phyloP scores from a whole-genome alignment of 2,888 invertebrate species.

The Mesoligia furuncula region DNA sequence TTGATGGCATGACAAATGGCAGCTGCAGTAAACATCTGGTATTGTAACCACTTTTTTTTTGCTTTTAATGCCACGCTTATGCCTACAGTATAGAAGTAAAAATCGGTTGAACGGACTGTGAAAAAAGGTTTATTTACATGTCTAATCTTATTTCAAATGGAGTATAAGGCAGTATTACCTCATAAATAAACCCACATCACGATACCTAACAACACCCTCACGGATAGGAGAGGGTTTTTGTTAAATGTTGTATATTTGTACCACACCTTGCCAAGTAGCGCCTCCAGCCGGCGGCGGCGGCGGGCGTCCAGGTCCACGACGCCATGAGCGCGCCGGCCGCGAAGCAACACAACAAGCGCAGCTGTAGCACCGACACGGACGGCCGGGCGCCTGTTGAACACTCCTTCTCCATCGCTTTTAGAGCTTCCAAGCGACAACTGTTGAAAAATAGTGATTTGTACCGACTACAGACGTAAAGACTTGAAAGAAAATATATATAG shows the following conservation, averaged over 20 bases:
- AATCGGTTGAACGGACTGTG: too few relatives aligned
- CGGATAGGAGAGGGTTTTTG: neutral
- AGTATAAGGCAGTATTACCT: neutral
- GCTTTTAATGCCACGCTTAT: too few relatives aligned
- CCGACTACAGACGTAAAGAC: neutral
- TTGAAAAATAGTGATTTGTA: neutral
- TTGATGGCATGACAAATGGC: too few relatives aligned
- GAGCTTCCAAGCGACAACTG: slow-evolving; percentile 82
- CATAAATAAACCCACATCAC: neutral
- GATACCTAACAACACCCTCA: neutral
- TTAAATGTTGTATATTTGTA: slow-evolving; percentile 12
- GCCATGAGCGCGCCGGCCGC: slow-evolving; percentile 96
- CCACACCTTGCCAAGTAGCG: slow-evolving; percentile 94
- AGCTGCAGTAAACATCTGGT: too few relatives aligned
- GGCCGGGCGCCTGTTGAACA: slow-evolving; percentile 94
- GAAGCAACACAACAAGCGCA: slow-evolving; percentile 95
- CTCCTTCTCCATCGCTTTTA: slow-evolving; percentile 72
- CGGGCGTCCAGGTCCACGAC: slow-evolving; percentile 98
- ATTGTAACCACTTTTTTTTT: too few relatives aligned
- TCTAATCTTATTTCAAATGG: too few relatives aligned
- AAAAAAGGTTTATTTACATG: too few relatives aligned
- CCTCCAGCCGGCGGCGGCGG: slow-evolving; percentile 96
- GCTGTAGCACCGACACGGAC: slow-evolving; percentile 94
- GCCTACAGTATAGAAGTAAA: too few relatives aligned
- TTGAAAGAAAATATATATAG: neutral